Evolutionary conservation across 2,888 invertebrate species (phyloP).

Genomic region (Limenitis camilla): DNA sequence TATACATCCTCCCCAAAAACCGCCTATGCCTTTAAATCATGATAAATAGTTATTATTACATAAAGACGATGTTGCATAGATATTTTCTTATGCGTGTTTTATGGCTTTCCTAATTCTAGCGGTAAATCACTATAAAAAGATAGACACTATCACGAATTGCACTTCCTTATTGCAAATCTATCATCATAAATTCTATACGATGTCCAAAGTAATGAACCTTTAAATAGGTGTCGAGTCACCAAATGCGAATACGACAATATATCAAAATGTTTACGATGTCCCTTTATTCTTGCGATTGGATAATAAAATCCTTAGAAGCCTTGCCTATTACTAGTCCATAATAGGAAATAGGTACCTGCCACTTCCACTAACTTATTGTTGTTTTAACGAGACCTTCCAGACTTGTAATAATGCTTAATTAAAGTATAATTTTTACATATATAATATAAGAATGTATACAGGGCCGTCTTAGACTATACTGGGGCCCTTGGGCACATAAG

Average conservation of each 20-base stretch:
- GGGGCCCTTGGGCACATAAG: too few species aligned
- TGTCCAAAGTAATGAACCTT: constrained; percentile 35
- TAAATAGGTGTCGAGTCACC: constrained; percentile 42
- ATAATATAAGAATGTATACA: too few species aligned
- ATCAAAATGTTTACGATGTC: constrained; percentile 50
- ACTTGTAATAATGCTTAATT: too few species aligned
- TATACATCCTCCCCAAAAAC: too few species aligned
- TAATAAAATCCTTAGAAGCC: constrained; percentile 28
- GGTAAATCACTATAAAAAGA: not conserved
- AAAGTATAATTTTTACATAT: too few species aligned
- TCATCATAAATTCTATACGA: constrained; percentile 22
- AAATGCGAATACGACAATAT: constrained; percentile 39
- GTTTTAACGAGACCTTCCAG: too few species aligned
- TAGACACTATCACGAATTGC: not conserved
- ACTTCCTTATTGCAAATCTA: constrained; percentile 18
- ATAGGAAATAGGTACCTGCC: not conserved
- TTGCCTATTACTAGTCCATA: not conserved
- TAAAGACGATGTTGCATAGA: not conserved
- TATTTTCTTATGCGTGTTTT: not conserved
- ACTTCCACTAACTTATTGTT: too few species aligned
- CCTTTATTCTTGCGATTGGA: constrained; percentile 20
- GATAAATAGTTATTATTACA: not conserved
- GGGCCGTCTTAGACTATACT: too few species aligned
- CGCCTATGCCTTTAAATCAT: too few species aligned
- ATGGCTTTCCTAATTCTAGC: not conserved